Evolutionary conservation across 2,113 vertebrate genomes (phyloP).

Genomic region (Sterna hirundo): DNA sequence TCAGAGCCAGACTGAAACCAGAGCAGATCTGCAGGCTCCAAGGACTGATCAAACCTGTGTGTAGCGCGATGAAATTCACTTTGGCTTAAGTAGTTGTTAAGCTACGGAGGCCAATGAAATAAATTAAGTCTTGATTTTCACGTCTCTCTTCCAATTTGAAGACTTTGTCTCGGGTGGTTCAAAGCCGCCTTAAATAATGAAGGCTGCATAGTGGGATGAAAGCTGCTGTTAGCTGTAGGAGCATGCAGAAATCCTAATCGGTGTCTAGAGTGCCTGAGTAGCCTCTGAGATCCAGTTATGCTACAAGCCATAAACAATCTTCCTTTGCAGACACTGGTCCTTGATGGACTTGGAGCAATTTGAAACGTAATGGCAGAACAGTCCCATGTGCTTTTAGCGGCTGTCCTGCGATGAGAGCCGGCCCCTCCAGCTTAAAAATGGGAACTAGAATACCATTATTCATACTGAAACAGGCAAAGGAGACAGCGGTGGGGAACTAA

Average conservation of each 20-base stretch:
- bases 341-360: not conserved
- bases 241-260: not conserved
- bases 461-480: constrained; percentile 15
- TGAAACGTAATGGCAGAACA: not conserved
- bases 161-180: not conserved
- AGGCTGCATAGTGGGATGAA: not conserved
- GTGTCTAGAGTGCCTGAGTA: not conserved
- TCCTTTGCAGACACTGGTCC: not conserved
- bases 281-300: not conserved
- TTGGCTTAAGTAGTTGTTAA: not conserved
- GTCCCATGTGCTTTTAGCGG: not conserved
- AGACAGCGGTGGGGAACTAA: not conserved
- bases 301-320: not conserved
- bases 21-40: not conserved
- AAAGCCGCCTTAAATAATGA: not conserved
- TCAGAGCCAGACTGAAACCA: not conserved
- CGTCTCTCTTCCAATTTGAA: not conserved
- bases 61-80: not conserved
- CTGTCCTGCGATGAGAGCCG: not conserved
- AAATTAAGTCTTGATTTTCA: not conserved
- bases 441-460: not conserved
- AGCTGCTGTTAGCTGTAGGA: not conserved
- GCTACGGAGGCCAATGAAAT: not conserved
- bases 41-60: not conserved
- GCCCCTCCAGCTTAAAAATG: not conserved